Conservation (phyloP, 2,797 vertebrate species). For the Sylvia borin region DNA sequence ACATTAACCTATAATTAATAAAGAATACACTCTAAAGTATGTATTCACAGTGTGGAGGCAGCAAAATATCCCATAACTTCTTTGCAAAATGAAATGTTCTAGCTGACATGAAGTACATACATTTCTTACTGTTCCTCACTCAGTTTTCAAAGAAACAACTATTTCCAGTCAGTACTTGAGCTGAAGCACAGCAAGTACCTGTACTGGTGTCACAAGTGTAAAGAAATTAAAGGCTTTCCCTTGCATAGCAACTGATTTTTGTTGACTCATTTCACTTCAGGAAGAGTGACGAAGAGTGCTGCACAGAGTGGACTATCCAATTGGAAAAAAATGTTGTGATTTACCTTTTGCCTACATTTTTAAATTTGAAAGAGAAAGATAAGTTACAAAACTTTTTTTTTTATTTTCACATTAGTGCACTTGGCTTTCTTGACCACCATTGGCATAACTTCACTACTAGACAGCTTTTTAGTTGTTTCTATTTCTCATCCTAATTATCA, state of each 20-base stretch:
- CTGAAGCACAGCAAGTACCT: background rate
- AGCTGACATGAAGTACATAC: background rate
- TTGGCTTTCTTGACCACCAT: background rate
- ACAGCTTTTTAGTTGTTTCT: background rate
- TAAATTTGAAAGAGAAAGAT: conserved; percentile 50
- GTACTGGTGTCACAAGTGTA: background rate
- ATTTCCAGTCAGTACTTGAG: background rate
- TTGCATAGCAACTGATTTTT: background rate
- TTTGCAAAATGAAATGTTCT: background rate
- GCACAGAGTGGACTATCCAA: background rate
- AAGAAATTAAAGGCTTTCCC: background rate
- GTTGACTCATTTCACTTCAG: background rate
- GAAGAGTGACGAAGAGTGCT: background rate
- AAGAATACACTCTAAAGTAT: background rate
- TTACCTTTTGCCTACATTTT: conserved; percentile 8
- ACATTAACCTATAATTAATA: background rate
- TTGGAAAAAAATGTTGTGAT: background rate
- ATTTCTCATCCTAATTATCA: background rate
- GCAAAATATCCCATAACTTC: background rate
- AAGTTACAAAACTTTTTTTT: background rate
- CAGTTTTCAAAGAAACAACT: background rate
- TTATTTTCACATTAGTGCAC: conserved; percentile 55
- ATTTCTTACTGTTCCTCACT: background rate
- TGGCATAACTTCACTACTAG: background rate
- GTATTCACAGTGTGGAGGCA: background rate